phyloP scores from a whole-genome alignment of 2,888 invertebrate genomes.

The Rhimphoctona megacephalus region DNA sequence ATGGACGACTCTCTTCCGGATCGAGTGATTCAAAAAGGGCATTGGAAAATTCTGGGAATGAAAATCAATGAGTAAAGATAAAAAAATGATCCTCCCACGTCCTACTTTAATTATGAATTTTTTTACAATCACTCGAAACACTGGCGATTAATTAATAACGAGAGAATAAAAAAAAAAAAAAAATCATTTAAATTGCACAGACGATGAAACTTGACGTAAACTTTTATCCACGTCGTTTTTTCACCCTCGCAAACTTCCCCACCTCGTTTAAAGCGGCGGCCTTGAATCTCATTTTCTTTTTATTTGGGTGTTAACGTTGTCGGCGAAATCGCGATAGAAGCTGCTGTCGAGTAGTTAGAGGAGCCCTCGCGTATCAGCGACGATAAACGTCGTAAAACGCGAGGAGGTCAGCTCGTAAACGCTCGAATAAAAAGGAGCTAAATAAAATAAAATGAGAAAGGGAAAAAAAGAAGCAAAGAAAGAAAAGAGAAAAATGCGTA shows the following conservation, averaged over 20 bases:
- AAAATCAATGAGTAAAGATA: background rate
- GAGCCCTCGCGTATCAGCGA: conserved; percentile 64
- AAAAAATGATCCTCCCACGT: conserved; percentile 2
- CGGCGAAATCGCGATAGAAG: conserved; percentile 60
- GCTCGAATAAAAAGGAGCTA: conserved; percentile 75
- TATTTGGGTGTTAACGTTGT: conserved; percentile 54
- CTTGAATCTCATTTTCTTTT: conserved; percentile 52
- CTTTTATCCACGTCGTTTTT: conserved; percentile 22
- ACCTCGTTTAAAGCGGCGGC: conserved; percentile 46
- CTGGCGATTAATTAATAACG: background rate
- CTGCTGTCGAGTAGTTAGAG: conserved; percentile 56
- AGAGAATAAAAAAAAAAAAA: background rate
- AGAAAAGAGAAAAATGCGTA: conserved; percentile 53
- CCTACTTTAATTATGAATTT: background rate
- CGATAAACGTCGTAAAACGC: conserved; percentile 82
- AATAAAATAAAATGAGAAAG: conserved; percentile 70
- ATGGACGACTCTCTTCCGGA: conserved; percentile 65
- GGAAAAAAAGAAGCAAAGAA: conserved; percentile 32
- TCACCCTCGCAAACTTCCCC: conserved; percentile 34
- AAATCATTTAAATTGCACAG: conserved; percentile 31
- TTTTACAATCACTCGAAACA: background rate
- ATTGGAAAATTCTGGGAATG: conserved; percentile 25
- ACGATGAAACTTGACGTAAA: conserved; percentile 23
- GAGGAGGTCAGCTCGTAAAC: conserved; percentile 80
- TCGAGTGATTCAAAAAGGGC: conserved; percentile 30